Base-by-base conservation (phyloP, 1,140 invertebrate genomes). In the Zaprionus vittiger region DNA sequence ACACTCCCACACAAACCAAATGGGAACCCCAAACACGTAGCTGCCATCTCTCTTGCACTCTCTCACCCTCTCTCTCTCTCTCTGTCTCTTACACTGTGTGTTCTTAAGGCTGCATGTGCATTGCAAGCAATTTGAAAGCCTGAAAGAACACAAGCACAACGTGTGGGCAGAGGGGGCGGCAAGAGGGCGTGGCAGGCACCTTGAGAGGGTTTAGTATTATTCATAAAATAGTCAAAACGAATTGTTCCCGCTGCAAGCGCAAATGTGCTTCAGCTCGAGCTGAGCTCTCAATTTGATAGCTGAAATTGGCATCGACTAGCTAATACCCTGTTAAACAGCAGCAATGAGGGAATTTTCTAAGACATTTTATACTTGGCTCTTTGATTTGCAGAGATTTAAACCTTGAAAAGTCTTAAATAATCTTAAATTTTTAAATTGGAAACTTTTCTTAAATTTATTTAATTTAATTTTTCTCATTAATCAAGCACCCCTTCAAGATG, bases 101-200 rank as follows among this genome's bases (percentile, higher is more conserved):
- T 63, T 56, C 28, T n/a, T 52, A 64, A 52, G 17, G 52, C 31
- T 38, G 62, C 12, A 38, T 47, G 9, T 73, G 34, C 63, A 28
- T 64, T 67, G 63, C 64, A 54, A 54, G 64, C 81, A 81, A 71
- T 79, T 68, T 77, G 41, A 59, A 49, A 57, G 7, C n/a, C 28
- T 12, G 12, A 56, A 59, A 59, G 22, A 37, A 38, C 17, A 38
- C 15, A n/a, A 59, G 9, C 4, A 17, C 11, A 26, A 31, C 26
- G 28, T 28, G 9, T 49, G 47, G 38, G 14, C 26, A 44, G 38
- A 4, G 61, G 5, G 24, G 5, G 24, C 24, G n/a, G 15, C n/a
- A 12, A 14, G 4, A 12, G 47, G 47, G 47, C 11, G 20, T 52
- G 47, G 47, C 47, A 2, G 41, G n/a, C 41, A 47, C n/a, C 41